These are phyloP conservation scores for Circaetus cinerascens DNA, from an alignment of 2,113 vertebrate species.

Conservation along the genomic window DNA sequence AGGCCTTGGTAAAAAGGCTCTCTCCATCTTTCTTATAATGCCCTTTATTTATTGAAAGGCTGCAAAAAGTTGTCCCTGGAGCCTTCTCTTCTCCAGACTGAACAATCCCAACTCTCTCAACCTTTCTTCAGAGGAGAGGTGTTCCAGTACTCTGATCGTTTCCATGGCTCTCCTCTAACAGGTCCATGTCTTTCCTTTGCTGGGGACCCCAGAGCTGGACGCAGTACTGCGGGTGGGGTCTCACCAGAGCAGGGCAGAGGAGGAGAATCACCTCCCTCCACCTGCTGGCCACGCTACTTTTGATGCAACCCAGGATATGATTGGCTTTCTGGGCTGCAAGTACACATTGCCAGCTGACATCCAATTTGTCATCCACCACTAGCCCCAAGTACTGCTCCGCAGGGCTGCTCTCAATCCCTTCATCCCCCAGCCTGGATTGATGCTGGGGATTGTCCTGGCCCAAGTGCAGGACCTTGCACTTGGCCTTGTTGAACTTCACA, in stretches of 20 bases:
- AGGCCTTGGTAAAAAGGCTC: background rate
- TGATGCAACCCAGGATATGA: background rate
- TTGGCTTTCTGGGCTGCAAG: background rate
- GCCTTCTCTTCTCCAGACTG: background rate
- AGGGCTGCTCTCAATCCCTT: background rate
- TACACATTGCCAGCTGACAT: background rate
- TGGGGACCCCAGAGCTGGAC: background rate
- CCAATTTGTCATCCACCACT: background rate
- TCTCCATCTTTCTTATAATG: background rate
- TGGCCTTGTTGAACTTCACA: background rate
- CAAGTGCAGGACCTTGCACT: background rate
- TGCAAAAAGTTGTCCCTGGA: background rate
- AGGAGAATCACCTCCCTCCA: background rate
- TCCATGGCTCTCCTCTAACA: background rate
- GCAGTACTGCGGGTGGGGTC: rapidly evolving
- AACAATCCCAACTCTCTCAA: background rate
- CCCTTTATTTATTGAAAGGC: background rate
- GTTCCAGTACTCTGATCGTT: background rate
- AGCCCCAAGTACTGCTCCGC: background rate
- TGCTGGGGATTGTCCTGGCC: rapidly evolving
- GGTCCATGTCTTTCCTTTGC: too few species aligned
- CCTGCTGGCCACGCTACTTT: background rate
- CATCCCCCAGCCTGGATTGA: background rate
- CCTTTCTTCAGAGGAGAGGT: background rate
- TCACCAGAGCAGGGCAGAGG: background rate